A percentile compares a stretch with the other conserved stretches of the same genome.
Evolutionary conservation across 2,797 vertebrate species (phyloP).

Genomic region (Bucorvus abyssinicus): DNA sequence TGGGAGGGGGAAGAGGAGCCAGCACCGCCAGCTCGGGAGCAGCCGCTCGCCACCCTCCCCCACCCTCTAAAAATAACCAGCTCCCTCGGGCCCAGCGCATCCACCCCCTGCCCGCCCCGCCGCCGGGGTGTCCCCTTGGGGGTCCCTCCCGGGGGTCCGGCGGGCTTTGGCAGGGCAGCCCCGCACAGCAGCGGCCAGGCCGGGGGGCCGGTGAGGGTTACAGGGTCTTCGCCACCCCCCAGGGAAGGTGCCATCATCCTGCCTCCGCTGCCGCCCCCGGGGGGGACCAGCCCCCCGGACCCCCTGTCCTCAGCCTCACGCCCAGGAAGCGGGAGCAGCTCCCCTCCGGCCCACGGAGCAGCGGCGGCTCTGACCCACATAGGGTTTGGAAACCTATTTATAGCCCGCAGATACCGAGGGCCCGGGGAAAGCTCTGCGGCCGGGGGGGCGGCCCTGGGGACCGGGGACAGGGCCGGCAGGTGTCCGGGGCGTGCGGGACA

Average conservation of each 20-base stretch:
- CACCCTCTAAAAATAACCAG: slow-evolving; percentile 32
- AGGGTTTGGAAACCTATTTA: neutral
- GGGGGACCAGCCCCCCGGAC: neutral
- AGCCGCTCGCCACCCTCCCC: slow-evolving; percentile 39
- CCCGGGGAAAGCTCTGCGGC: neutral
- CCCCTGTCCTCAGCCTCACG: neutral
- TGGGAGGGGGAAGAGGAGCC: neutral
- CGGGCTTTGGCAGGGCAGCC: no score
- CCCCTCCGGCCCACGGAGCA: neutral
- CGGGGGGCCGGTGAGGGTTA: neutral
- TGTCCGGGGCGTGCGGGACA: no score
- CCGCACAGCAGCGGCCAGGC: neutral
- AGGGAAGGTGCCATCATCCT: neutral
- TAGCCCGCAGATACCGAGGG: neutral
- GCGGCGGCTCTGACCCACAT: slow-evolving; percentile 10
- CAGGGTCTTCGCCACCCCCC: neutral
- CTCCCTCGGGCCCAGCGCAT: neutral
- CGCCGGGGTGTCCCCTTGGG: neutral
- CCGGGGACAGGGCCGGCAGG: neutral
- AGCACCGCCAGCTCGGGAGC: neutral
- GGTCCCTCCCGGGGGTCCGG: accelerated
- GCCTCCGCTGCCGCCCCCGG: neutral
- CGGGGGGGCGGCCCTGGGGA: neutral
- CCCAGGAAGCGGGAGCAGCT: neutral
- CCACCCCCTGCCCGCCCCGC: neutral